Base-by-base conservation (phyloP, 37 sponge, comb jelly and placozoan species). In the Lycopodina hypogea region DNA sequence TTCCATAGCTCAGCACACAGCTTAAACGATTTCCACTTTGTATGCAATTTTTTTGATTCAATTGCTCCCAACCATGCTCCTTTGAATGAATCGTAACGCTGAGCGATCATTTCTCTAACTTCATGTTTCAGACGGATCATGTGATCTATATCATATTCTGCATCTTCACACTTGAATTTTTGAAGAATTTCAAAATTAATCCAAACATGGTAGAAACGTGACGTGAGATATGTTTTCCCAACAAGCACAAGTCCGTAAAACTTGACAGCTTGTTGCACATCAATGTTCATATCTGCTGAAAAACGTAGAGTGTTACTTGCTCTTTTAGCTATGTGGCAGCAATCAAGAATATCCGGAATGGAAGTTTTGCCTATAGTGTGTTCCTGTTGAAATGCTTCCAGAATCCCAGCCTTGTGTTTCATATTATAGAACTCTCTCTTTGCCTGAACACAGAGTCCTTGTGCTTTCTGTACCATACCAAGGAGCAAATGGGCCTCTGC, bases 381-480 rank as follows among this genome's bases (percentile, higher is more conserved):
- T 15, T 65, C 23, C 56, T 83, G 83, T 74, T 74, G 22, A 33
- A 80, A 86, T 1, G 87, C 80, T 56, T 86, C 81, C 21, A 86
- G 61, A 26, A 52, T 56, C 26, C 80, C 87, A 22, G 74, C 60
- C 24, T 68, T 86, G 41, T 86, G 67, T 19, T 58, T 70, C 7
- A 2, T 30, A 1, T 17, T 0, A 3, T 53, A 66, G 57, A 77
- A 84, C 1, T 29, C 56, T 11, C 62, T 61, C 23, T 50, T 4
- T 64, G 76, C 87, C 63, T 0, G 22, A 42, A 39, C 51, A 29
- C 72, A 64, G 42, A 24, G 52, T 6, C 64, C 62, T 17, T 3
- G 8, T 24, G 59, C 55, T 51, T 63, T 51, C 22, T 38, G 12
- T 1, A 56, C 24, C 42, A 78, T 71, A 29, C 79, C 79, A 7